Percentiles rank a stretch among this genome's conserved stretches.
These are phyloP conservation scores for Nymphalis io DNA, from an alignment of 1,140 invertebrate genomes.

Conservation along the genomic window DNA sequence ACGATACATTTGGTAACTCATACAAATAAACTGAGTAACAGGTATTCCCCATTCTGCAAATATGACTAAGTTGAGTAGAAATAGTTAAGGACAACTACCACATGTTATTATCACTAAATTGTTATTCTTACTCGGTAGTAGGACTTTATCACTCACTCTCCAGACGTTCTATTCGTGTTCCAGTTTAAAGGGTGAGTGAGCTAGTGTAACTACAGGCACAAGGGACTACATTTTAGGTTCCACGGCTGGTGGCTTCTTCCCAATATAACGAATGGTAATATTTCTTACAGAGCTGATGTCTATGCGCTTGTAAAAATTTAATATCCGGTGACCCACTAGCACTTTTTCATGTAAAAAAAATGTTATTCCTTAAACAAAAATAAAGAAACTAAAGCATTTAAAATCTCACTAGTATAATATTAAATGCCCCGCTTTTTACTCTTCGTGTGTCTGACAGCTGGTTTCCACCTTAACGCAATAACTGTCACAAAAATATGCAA, in stretches of 20 bases:
- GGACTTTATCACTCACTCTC: too few species aligned
- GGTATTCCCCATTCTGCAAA: background rate
- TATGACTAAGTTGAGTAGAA: background rate
- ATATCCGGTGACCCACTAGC: background rate
- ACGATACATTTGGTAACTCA: background rate
- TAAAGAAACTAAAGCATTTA: background rate
- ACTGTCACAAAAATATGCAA: conserved; percentile 33
- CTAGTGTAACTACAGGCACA: too few species aligned
- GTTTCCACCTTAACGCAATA: conserved; percentile 33
- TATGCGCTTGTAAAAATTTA: background rate
- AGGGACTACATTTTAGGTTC: too few species aligned
- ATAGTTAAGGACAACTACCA: too few species aligned
- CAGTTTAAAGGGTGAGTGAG: too few species aligned
- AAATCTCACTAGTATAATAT: conserved; percentile 8
- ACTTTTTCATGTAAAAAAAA: too few species aligned
- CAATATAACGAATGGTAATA: too few species aligned
- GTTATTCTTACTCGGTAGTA: too few species aligned
- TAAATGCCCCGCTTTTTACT: conserved; percentile 9
- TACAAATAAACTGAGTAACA: background rate
- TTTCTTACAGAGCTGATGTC: too few species aligned
- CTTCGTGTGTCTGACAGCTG: conserved; percentile 21
- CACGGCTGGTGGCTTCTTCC: too few species aligned
- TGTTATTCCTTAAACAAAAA: background rate
- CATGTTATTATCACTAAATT: too few species aligned
- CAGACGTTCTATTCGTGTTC: background rate